phyloP scores from a whole-genome alignment of 2,113 vertebrate genomes.

The Oncorhynchus mykiss region DNA sequence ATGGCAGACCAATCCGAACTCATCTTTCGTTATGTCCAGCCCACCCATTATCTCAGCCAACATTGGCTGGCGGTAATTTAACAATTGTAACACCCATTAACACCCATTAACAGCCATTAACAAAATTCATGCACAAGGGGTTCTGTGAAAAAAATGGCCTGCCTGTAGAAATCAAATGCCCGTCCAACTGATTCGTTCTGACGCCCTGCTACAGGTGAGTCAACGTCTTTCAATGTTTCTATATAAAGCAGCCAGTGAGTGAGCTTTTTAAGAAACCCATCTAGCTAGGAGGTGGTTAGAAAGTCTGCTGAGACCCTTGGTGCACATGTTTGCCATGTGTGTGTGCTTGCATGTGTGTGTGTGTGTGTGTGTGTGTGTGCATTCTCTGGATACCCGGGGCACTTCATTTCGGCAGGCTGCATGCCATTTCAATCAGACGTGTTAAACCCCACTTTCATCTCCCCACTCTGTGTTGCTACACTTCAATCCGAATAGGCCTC shows the following conservation, averaged over 20 bases:
- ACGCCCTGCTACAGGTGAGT: constrained; percentile 11
- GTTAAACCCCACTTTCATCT: constrained; percentile 9
- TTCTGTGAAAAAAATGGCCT: no score
- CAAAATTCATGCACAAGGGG: no score
- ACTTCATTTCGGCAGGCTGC: not conserved
- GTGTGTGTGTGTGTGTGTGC: not conserved
- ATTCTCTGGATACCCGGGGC: constrained; percentile 1
- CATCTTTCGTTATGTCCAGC: no score
- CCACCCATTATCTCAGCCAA: no score
- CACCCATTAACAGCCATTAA: no score
- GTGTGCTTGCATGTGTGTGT: not conserved
- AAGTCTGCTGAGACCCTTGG: constrained; percentile 8
- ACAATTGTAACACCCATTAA: no score
- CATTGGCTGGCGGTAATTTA: no score
- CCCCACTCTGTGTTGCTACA: not conserved
- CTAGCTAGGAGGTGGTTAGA: not conserved
- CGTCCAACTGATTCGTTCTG: no score
- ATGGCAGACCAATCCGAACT: no score
- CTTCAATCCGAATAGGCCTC: constrained; percentile 29
- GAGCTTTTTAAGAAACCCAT: constrained; percentile 14
- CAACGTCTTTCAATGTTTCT: constrained; percentile 33
- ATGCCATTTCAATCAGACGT: not conserved
- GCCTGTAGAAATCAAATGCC: no score
- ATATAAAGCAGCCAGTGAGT: constrained; percentile 19
- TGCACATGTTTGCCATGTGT: not conserved